Evolutionary conservation across 1,140 invertebrate genomes (phyloP), one percentile per base, ranked within the genome.

Genomic region (Subanguina moxae): DNA sequence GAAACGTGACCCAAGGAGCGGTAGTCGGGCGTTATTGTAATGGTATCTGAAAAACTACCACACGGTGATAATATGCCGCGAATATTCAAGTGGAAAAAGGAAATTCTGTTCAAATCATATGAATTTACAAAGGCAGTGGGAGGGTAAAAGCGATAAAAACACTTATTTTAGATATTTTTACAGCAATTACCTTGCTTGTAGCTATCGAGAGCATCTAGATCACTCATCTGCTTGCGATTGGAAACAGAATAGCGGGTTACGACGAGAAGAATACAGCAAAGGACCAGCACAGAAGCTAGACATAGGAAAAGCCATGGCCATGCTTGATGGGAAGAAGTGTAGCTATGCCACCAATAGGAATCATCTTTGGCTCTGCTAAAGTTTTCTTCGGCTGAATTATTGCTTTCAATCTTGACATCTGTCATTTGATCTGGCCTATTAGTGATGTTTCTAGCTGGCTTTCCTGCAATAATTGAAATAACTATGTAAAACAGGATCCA

Each of bases 141-240:
- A 52, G 8, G n/a, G n/a, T 15, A 52, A n/a, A 52, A 52, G n/a
- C 23, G 23, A 52, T 52, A 21, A n/a, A n/a, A n/a, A n/a, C n/a
- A n/a, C n/a, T n/a, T n/a, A n/a, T n/a, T n/a, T 52, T 19, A 52
- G 17, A 19, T 25, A n/a, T n/a, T n/a, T n/a, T 52, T 52, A 25
- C 8, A 52, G 38, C 28, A 23, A 38, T 23, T 67, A 65, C 78
- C 78, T 70, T 82, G 80, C 66, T 82, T 80, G 70, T 80, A 80
- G 25, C 72, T 83, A 57, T 80, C 78, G 61, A 80, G 52, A 1
- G 70, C 78, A 59, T 80, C 78, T 61, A 82, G 61, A 67, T 80
- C 78, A 59, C 74, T 78, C 72, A 82, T 73, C 28, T 80, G 78
- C 42, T 80, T 80, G 8, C 81, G 52, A 28, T 81, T 78, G 15